Evolutionary conservation across 2,797 vertebrate genomes (phyloP), one percentile per base, ranked within the genome.

Genomic region (Lithobates sylvaticus): DNA sequence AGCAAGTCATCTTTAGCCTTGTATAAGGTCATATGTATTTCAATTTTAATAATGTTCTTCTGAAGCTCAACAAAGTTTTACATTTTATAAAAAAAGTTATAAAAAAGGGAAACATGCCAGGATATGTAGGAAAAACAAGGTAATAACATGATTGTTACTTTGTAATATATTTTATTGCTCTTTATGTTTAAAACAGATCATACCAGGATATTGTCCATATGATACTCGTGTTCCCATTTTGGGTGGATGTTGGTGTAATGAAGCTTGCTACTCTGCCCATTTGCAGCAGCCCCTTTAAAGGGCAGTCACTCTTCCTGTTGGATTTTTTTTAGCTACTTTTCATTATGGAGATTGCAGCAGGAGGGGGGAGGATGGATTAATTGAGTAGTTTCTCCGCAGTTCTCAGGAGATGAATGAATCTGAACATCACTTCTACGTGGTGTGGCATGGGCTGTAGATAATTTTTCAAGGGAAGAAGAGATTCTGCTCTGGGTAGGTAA

Each of bases 41-140:
- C 44, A 85, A 69, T 85, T 85, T 79, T 79, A 79, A 83, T 83
- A 76, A 84, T 5, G 21, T 80, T 47, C 23, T 16, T 74, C 13
- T 73, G 21, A 61, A 61, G 8, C 72, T 3, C 10, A 69, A 32
- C 34, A 61, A 6, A 81, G 68, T 27, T 61, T 64, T 47, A 44
- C n/a, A n/a, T n/a, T n/a, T n/a, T n/a, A n/a, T n/a, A n/a, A n/a
- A n/a, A 29, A 54, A 21, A 34, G 7, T 27, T 81, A 71, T 61
- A 29, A 70, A 70, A 69, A 64, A 47, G 12, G n/a, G 23, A 47
- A 16, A 44, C 5, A 26, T 47, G 15, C 72, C 42, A 74, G 15
- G 42, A 26, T 44, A 12, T 44, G 10, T 73, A 26, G 36, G 39
- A 73, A 73, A 34, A 67, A 29, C 65, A 26, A 67, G 65, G 65